phyloP scores from a whole-genome alignment of 2,797 vertebrate genomes.

The Enteromius afrohamiltoni region DNA sequence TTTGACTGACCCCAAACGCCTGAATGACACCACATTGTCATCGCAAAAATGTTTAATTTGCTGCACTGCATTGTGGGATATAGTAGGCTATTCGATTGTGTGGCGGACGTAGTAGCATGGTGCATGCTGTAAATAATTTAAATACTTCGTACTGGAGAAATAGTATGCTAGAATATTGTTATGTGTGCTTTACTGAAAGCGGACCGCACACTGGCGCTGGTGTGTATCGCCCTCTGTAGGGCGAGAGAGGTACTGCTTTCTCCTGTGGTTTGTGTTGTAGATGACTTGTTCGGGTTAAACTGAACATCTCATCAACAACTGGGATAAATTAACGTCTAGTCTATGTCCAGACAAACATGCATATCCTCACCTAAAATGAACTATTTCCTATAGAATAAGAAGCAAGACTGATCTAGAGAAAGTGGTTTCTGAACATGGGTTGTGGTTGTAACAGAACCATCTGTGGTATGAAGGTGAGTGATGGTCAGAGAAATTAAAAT shows the following conservation, averaged over 20 bases:
- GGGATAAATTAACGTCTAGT: background rate
- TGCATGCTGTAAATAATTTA: background rate
- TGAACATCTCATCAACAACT: background rate
- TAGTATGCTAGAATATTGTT: background rate
- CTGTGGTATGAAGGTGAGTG: conserved; percentile 31
- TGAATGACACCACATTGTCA: background rate
- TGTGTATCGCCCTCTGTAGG: conserved; percentile 19
- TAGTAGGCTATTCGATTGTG: background rate
- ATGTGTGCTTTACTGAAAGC: background rate
- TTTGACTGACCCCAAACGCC: background rate
- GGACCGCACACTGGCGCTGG: background rate
- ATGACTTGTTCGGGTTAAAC: background rate
- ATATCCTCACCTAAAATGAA: background rate
- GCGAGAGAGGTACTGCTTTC: background rate
- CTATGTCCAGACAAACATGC: background rate
- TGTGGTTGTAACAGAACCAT: conserved; percentile 9
- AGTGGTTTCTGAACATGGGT: background rate
- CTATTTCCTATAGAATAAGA: background rate
- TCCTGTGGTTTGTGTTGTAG: background rate
- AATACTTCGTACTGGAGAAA: background rate
- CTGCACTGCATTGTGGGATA: background rate
- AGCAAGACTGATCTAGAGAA: background rate
- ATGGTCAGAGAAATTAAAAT: conserved; percentile 20
- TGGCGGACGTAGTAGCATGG: background rate
- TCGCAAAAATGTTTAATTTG: background rate